These are phyloP conservation scores for Caenorhabditis sinica DNA, from an alignment of 2,888 invertebrate genomes.

Conservation along the genomic window DNA sequence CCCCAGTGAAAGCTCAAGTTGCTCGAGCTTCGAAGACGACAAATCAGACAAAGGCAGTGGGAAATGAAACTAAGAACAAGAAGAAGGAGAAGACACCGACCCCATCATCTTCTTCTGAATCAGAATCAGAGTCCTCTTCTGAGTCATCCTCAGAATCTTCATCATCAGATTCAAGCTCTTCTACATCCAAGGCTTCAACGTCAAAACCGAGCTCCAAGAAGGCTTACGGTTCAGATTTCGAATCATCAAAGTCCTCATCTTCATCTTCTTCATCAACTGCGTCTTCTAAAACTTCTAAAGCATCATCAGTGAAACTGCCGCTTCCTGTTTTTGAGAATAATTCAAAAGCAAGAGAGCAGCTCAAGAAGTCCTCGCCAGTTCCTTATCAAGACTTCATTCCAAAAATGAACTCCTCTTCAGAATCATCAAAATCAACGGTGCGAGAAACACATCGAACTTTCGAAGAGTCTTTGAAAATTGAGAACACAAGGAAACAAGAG, in stretches of 20 bases:
- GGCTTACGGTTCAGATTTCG: conserved; percentile 33
- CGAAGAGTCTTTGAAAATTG: conserved; percentile 13
- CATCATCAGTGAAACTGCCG: not conserved
- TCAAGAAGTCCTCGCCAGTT: not conserved
- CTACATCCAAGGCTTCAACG: conserved; percentile 30
- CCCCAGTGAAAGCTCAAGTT: conserved; percentile 6
- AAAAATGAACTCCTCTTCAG: conserved; percentile 14
- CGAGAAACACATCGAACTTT: conserved; percentile 13
- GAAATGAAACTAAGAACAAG: not conserved
- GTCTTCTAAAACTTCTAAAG: not conserved
- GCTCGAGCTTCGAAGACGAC: not conserved
- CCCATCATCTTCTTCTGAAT: conserved; percentile 7
- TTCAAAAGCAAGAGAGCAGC: not conserved
- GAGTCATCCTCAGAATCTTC: conserved; percentile 34
- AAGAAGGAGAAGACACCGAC: conserved; percentile 39
- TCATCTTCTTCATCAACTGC: conserved; percentile 8
- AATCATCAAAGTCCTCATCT: conserved; percentile 25
- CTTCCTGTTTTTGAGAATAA: not conserved
- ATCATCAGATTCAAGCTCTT: conserved; percentile 26
- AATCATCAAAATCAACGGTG: conserved; percentile 47
- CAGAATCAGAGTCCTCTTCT: conserved; percentile 21
- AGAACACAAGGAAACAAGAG: not conserved
- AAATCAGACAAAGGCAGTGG: not conserved
- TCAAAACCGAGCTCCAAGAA: not conserved
- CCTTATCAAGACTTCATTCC: conserved; percentile 40